Percentiles rank a stretch among this genome's conserved stretches.
phyloP scores from a whole-genome alignment of 1,140 invertebrate genomes.

The Nilaparvata lugens region DNA sequence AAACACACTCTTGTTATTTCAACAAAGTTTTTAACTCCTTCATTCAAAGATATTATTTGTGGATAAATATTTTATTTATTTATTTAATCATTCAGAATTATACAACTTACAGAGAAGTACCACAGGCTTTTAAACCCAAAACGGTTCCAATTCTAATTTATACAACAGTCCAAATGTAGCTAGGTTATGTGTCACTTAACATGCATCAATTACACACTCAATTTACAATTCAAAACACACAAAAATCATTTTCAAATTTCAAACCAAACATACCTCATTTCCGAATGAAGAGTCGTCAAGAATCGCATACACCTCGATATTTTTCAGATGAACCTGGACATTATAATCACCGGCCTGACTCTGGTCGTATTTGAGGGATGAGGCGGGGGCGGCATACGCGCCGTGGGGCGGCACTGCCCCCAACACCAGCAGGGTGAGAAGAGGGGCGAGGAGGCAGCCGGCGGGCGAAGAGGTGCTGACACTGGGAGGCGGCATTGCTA shows the following conservation, averaged over 20 bases:
- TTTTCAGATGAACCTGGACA: slow-evolving; percentile 65
- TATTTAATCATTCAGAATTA: too few relatives aligned
- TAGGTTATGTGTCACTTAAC: too few relatives aligned
- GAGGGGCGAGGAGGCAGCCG: neutral
- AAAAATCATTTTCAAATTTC: too few relatives aligned
- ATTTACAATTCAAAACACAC: too few relatives aligned
- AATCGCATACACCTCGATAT: slow-evolving; percentile 61
- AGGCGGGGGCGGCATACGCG: slow-evolving; percentile 2
- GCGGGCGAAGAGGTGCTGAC: too few relatives aligned
- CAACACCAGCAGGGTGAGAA: neutral
- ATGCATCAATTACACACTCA: too few relatives aligned
- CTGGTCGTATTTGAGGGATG: slow-evolving; percentile 48
- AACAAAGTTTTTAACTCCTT: slow-evolving; percentile 5
- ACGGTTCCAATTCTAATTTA: too few relatives aligned
- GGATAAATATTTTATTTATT: neutral
- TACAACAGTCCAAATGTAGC: too few relatives aligned
- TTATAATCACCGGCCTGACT: slow-evolving; percentile 66
- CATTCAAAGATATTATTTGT: neutral
- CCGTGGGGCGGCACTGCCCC: neutral
- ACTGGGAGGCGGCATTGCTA: too few relatives aligned
- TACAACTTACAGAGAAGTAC: too few relatives aligned
- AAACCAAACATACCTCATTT: slow-evolving; percentile 37
- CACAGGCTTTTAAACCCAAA: too few relatives aligned
- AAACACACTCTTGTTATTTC: too few relatives aligned
- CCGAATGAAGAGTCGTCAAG: slow-evolving; percentile 42